These are phyloP conservation scores for Monochamus saltuarius DNA, from an alignment of 1,140 invertebrate species.

Conservation along the genomic window DNA sequence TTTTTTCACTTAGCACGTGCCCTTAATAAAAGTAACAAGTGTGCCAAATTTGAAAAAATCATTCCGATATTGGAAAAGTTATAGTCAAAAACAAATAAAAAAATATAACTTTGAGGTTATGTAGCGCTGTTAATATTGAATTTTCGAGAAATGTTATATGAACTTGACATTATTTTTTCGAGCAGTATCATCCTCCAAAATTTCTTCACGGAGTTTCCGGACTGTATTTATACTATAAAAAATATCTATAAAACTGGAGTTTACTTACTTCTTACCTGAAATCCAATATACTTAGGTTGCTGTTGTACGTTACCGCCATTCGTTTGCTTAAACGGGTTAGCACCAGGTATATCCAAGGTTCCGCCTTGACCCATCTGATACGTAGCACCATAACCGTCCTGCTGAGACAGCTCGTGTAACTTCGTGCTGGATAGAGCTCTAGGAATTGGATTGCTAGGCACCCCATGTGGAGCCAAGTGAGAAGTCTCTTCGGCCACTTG, in stretches of 20 bases:
- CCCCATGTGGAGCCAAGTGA: constrained; percentile 91
- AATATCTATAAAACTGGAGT: constrained; percentile 6
- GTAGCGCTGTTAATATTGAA: no score
- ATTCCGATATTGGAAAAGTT: no score
- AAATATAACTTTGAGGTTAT: no score
- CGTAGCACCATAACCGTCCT: constrained; percentile 73
- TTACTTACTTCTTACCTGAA: constrained; percentile 44
- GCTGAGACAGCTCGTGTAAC: constrained; percentile 70
- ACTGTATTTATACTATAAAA: background rate
- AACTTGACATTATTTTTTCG: no score
- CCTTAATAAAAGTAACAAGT: no score
- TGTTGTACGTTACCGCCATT: constrained; percentile 28
- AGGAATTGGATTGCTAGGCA: constrained; percentile 91
- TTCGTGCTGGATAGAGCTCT: constrained; percentile 82
- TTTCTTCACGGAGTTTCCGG: no score
- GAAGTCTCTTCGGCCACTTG: constrained; percentile 82
- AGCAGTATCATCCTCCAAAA: no score
- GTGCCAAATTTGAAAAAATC: no score
- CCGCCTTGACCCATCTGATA: constrained; percentile 65
- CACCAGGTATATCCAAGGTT: constrained; percentile 66
- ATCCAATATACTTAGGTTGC: constrained; percentile 18
- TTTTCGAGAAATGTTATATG: no score
- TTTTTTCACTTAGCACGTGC: no score
- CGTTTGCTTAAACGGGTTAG: constrained; percentile 55
- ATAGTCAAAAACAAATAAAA: no score